Percentiles rank a stretch among this genome's conserved stretches.
These are phyloP conservation scores for Dendrocincla tyrannina DNA, from an alignment of 2,797 vertebrate genomes.

Conservation along the genomic window DNA sequence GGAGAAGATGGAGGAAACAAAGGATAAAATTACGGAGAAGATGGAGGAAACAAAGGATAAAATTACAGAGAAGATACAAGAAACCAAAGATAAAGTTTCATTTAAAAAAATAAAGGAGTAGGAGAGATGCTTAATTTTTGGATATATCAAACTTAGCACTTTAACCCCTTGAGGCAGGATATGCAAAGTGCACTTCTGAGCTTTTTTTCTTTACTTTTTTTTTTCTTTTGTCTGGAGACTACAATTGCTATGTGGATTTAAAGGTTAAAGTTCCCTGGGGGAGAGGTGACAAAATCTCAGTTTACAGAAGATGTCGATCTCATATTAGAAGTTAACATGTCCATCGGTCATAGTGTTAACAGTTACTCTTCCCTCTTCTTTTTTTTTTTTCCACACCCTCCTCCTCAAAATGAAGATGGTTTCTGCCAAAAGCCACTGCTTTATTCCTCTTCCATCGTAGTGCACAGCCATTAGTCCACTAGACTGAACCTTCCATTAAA, in stretches of 20 bases:
- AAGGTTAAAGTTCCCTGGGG: background rate
- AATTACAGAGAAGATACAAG: constrained; percentile 83
- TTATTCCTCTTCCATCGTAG: background rate
- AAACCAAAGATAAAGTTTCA: constrained; percentile 93
- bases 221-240: background rate
- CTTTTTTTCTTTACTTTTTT: background rate
- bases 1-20: constrained; percentile 90
- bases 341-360: background rate
- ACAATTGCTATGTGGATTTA: constrained; percentile 28
- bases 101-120: constrained; percentile 86
- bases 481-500: background rate
- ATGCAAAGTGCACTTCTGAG: constrained; percentile 45
- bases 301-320: constrained; percentile 19
- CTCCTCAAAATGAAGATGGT: background rate
- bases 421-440: background rate
- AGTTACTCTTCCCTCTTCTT: background rate
- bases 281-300: constrained; percentile 29
- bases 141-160: constrained; percentile 38
- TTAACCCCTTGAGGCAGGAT: constrained; percentile 59
- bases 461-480: background rate
- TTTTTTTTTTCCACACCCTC: background rate
- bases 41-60: constrained; percentile 90
- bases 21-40: constrained; percentile 83
- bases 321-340: background rate
- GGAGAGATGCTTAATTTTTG: constrained; percentile 21